Conservation (phyloP, 2,113 vertebrate species). For the Myotis yumanensis region DNA sequence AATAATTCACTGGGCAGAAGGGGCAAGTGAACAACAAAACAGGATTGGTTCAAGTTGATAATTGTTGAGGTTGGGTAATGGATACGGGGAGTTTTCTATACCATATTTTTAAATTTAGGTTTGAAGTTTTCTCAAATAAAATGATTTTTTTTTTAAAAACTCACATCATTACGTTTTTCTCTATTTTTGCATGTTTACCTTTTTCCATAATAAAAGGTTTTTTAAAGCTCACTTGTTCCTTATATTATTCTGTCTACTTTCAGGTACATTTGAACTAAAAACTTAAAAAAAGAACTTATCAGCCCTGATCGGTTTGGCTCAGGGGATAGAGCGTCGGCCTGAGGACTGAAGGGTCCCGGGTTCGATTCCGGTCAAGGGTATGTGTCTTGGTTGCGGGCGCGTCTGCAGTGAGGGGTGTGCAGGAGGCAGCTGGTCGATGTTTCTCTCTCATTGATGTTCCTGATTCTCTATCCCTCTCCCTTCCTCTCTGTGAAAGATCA, state of each 20-base stretch:
- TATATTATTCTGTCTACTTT: not conserved
- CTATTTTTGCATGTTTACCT: not conserved
- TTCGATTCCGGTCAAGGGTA: no score
- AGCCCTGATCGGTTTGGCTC: no score
- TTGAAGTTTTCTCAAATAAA: conserved; percentile 31
- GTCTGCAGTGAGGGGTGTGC: no score
- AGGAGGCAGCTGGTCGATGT: no score
- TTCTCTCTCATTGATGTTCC: no score
- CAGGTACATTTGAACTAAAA: not conserved
- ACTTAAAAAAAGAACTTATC: not conserved
- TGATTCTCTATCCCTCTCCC: no score
- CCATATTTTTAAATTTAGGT: not conserved
- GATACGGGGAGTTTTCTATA: not conserved
- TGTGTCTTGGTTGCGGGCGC: no score
- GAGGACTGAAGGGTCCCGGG: no score
- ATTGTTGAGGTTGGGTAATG: not conserved
- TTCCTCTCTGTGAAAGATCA: no score
- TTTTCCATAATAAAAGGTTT: conserved; percentile 24
- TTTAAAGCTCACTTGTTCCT: not conserved
- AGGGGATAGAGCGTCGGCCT: no score
- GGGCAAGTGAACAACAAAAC: not conserved
- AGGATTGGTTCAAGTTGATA: not conserved
- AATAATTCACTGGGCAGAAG: not conserved
- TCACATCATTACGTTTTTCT: not conserved
- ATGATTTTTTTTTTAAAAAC: conserved; percentile 11